Percentiles rank a stretch among this genome's conserved stretches.
Conservation (phyloP, 1,140 invertebrate species). For the Calliphora vicina region DNA sequence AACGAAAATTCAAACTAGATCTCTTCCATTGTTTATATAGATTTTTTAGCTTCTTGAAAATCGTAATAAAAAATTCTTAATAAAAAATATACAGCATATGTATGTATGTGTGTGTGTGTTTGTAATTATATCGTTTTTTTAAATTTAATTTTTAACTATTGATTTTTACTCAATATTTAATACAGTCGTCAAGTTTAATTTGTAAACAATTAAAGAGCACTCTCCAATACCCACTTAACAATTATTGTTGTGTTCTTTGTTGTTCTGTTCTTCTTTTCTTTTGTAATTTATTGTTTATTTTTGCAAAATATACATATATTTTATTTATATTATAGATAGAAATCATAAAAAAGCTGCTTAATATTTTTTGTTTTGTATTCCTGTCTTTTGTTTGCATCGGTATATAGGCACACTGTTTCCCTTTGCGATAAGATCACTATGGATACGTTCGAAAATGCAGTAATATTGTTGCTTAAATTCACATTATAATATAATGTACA, state of each 20-base stretch:
- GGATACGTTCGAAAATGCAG: too few species aligned
- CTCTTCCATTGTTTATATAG: neutral
- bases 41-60: neutral
- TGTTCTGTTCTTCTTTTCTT: slow-evolving; percentile 40
- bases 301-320: slow-evolving; percentile 11
- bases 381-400: slow-evolving; percentile 41
- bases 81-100: neutral
- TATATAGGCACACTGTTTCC: slow-evolving; percentile 37
- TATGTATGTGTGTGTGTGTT: neutral
- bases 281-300: slow-evolving; percentile 48
- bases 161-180: slow-evolving; percentile 12
- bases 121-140: neutral
- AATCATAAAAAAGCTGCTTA: slow-evolving; percentile 1
- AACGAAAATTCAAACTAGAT: neutral
- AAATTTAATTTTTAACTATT: neutral
- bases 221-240: neutral
- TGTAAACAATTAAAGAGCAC: slow-evolving; percentile 1
- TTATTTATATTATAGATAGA: neutral
- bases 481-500: too few species aligned
- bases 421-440: neutral
- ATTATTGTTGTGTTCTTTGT: slow-evolving; percentile 20
- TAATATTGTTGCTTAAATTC: too few species aligned
- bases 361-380: slow-evolving; percentile 38
- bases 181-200: neutral
- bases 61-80: neutral